Evolutionary conservation across 2,888 invertebrate species (phyloP), one percentile per base, ranked within the genome.

Genomic region (Drepana falcataria): DNA sequence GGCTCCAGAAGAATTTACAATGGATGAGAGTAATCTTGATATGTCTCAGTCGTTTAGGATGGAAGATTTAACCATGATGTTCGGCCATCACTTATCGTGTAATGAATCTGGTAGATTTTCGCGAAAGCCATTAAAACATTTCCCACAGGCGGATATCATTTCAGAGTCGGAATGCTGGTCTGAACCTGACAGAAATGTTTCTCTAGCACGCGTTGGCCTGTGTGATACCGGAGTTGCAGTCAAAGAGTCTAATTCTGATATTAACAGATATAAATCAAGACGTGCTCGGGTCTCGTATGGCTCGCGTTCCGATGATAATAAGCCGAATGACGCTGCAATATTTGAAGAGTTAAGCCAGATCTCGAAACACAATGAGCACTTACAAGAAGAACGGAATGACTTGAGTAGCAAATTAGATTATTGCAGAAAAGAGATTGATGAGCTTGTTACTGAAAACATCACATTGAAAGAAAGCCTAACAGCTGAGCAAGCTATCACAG

Each of bases 151-250:
- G 3, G 90, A 91, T 64, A 54, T 79, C 21, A 79, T 84, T 56
- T 90, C 91, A 0, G 97, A 97, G 74, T 96, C 96, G 0, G 97
- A 97, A 76, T 94, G 95, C 41, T 97, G 96, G 94, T 96, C 96
- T 0, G 97, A 97, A 74, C 96, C 97, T 0, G 97, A 97, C 75
- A 92, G 96, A 49, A 94, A 93, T 58, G 96, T 97, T 2, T 96
- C 96, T 0, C 84, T 94, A 58, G 96, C 95, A 0, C 92, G 97
- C 60, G 96, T 97, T 35, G 96, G 96, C 0, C 75, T 90, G 6
- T 83, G 83, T 52, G 81, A 85, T 59, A 84, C 86, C 1, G 85
- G 84, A 2, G 71, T 83, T 2, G 71, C 66, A 7, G 65, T 69
- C 2, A 71, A 72, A 35, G 86, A 85, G 59, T 75, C 78, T 1